Evolutionary conservation across 2,888 invertebrate species (phyloP), one percentile per base, ranked within the genome.

Genomic region (Selenia dentaria): DNA sequence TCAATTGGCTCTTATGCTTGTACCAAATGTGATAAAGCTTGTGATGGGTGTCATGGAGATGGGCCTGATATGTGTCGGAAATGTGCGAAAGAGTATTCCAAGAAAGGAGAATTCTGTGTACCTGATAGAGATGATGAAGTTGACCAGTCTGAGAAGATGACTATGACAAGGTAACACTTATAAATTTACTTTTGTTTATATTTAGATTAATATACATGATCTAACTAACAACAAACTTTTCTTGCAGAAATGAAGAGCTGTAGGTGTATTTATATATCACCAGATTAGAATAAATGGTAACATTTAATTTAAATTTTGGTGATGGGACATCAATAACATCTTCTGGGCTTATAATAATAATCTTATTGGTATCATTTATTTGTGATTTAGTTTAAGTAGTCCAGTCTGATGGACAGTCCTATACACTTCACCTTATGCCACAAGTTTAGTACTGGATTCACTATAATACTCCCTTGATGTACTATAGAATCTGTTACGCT

Each of bases 41-140:
- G 98, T 73, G 83, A 92, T 32, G 94, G 95, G 0, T 98, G 98
- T 73, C 92, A 93, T 38, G 97, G 97, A 0, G 97, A 97, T 79
- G 98, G 98, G 0, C 96, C 97, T 0, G 97, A 98, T 76, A 96
- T 96, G 94, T 98, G 98, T 80, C 89, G 92, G 18, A 91, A 93
- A 68, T 98, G 98, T 91, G 94, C 95, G 0, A 84, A 92, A 9
- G 96, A 95, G 3, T 97, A 93, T 75, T 88, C 91, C 6, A 90
- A 94, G 52, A 93, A 94, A 55, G 95, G 95, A 47, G 95, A 95
- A 52, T 92, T 95, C 56, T 98, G 98, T 82, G 89, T 95, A 51
- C 94, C 96, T 92, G 91, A 92, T 82, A 86, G 77, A 34, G 79
- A 74, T 12, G 74, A 74, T 11, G 78, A 80, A n/a, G 34, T 50